Percentiles rank a stretch among this genome's conserved stretches.
Conservation (phyloP, 2,113 vertebrate species). For the Clupea harengus region DNA sequence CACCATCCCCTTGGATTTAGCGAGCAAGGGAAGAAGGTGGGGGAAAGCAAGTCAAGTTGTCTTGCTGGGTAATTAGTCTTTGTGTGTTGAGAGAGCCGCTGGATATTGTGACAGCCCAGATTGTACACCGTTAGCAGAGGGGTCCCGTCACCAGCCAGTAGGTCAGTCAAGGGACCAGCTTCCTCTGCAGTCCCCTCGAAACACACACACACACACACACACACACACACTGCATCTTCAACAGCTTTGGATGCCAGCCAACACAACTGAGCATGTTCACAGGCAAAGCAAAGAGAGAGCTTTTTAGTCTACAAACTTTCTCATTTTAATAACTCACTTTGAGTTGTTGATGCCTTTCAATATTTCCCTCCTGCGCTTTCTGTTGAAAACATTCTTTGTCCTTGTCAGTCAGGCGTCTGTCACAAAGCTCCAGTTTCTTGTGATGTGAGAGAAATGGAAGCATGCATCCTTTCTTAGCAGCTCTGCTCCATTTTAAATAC, state of each 20-base stretch:
- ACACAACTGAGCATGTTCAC: not conserved
- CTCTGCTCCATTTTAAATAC: slow-evolving; percentile 5
- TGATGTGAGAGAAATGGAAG: slow-evolving; percentile 14
- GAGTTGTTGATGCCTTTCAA: not conserved
- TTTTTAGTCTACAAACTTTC: not conserved
- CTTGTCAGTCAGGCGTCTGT: slow-evolving; percentile 24
- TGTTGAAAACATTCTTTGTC: slow-evolving; percentile 11
- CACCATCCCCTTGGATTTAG: not conserved
- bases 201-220: slow-evolving; percentile 3
- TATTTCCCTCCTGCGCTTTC: slow-evolving; percentile 19
- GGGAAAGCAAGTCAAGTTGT: slow-evolving; percentile 38
- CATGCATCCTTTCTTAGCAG: not conserved
- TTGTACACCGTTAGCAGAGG: slow-evolving; percentile 51
- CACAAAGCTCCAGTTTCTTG: not conserved
- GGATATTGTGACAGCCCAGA: slow-evolving; percentile 51
- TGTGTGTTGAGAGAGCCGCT: slow-evolving; percentile 38
- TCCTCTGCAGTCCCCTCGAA: not conserved
- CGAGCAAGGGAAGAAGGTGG: not conserved
- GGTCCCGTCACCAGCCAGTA: slow-evolving; percentile 42
- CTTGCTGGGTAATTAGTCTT: slow-evolving; percentile 56
- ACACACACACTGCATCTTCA: slow-evolving; percentile 4
- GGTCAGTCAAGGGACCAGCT: slow-evolving; percentile 41
- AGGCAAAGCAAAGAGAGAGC: not conserved
- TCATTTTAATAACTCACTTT: not conserved
- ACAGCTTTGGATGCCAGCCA: slow-evolving; percentile 35